phyloP scores from a whole-genome alignment of 2,113 vertebrate genomes.

The Egretta garzetta region DNA sequence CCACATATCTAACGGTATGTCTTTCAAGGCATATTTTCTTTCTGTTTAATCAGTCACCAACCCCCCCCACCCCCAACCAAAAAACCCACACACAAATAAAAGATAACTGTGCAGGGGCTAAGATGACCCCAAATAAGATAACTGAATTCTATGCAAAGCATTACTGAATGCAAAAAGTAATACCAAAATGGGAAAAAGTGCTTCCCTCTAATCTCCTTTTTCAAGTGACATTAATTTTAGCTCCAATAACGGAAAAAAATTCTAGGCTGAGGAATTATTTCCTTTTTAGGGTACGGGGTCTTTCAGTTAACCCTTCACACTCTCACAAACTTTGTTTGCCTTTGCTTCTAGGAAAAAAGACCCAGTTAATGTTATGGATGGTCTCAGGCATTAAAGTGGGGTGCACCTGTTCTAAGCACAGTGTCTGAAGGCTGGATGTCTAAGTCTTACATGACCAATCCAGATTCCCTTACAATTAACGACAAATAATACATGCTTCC shows the following conservation, averaged over 20 bases:
- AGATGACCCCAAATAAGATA: slow-evolving; percentile 27
- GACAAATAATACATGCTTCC: neutral
- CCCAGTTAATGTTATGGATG: neutral
- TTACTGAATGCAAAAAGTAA: slow-evolving; percentile 19
- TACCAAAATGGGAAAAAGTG: neutral
- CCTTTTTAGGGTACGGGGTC: neutral
- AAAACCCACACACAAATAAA: neutral
- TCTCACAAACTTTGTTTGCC: neutral
- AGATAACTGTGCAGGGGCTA: neutral
- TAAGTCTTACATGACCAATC: neutral
- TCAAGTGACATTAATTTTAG: slow-evolving; percentile 48
- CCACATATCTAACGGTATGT: neutral
- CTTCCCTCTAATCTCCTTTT: slow-evolving; percentile 19
- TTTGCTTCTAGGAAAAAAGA: neutral
- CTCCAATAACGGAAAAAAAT: neutral
- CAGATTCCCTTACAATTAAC: neutral
- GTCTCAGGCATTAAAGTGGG: neutral
- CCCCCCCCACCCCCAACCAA: neutral
- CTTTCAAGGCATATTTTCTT: neutral
- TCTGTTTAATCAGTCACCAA: neutral
- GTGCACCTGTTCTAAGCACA: neutral
- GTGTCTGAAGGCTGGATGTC: neutral
- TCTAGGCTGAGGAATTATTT: neutral
- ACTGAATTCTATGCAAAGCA: neutral
- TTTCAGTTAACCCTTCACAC: slow-evolving; percentile 3